Percentiles rank a stretch among this genome's conserved stretches.
Conservation (phyloP, 2,113 vertebrate species). For the Strix uralensis region DNA sequence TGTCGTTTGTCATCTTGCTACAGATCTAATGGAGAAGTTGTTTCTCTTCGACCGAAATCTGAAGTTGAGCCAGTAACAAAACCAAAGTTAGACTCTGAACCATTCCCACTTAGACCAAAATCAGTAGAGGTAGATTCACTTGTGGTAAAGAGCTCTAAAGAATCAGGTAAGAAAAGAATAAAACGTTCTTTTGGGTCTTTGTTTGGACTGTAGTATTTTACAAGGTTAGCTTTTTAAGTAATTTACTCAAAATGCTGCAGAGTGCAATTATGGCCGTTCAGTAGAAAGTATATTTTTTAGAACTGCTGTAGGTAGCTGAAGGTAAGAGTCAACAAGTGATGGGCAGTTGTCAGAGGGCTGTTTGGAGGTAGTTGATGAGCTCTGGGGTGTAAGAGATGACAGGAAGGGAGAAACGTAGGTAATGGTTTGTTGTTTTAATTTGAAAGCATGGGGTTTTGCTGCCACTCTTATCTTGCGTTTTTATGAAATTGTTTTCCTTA, state of each 20-base stretch:
- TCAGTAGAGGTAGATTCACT: slow-evolving; percentile 77
- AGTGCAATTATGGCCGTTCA: not conserved
- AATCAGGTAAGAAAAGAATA: slow-evolving; percentile 68
- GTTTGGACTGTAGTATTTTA: not conserved
- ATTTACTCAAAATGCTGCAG: not conserved
- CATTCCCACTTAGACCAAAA: slow-evolving; percentile 81
- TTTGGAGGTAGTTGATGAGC: not conserved
- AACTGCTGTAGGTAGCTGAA: not conserved
- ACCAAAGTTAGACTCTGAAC: slow-evolving; percentile 79
- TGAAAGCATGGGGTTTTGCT: not conserved
- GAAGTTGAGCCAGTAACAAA: slow-evolving; percentile 81
- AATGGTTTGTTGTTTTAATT: not conserved
- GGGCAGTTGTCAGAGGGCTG: not conserved
- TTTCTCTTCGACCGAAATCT: slow-evolving; percentile 81
- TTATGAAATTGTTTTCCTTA: not conserved
- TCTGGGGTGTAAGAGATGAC: not conserved
- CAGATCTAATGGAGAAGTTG: slow-evolving; percentile 91
- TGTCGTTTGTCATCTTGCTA: not conserved
- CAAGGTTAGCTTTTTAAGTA: not conserved
- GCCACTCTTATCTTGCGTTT: not conserved
- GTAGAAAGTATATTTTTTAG: not conserved
- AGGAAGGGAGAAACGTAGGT: not conserved
- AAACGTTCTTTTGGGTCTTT: not conserved
- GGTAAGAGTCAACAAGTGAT: not conserved
- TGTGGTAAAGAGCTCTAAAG: slow-evolving; percentile 70